A percentile compares a stretch with the other conserved stretches of the same genome.
These are phyloP conservation scores for Pristis pectinata DNA, from an alignment of 2,797 vertebrate species.

Conservation along the genomic window DNA sequence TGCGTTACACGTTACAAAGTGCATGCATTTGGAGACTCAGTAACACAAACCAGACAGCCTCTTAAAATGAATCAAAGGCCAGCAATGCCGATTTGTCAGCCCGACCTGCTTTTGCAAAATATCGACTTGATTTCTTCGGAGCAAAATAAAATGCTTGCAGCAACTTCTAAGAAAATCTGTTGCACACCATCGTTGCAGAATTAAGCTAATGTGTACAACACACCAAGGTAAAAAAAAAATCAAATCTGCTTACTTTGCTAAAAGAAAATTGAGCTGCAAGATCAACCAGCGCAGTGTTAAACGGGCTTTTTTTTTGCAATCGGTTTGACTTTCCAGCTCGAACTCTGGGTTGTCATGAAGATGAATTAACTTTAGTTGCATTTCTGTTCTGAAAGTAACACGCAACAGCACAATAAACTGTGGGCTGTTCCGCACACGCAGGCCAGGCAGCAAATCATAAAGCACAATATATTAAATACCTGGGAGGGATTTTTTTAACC, in stretches of 20 bases:
- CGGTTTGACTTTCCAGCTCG: constrained; percentile 3
- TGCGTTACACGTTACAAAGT: background rate
- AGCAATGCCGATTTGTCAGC: background rate
- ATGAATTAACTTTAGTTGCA: background rate
- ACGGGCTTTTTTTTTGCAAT: background rate
- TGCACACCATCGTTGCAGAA: background rate
- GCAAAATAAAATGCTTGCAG: background rate
- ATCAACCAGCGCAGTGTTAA: background rate
- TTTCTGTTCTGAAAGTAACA: background rate
- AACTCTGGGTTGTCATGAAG: background rate
- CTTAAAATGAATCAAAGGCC: background rate
- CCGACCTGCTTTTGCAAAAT: background rate
- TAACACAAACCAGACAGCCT: background rate
- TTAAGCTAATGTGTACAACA: background rate
- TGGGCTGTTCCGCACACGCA: background rate
- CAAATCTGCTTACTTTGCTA: background rate
- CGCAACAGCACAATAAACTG: background rate
- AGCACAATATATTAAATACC: background rate
- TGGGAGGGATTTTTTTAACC: background rate
- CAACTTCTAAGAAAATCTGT: background rate
- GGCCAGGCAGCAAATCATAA: background rate
- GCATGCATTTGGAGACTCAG: background rate
- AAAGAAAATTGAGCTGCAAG: background rate
- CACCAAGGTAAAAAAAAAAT: background rate
- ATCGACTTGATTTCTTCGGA: background rate